Evolutionary conservation across 2,113 vertebrate species (phyloP), one percentile per base, ranked within the genome.

Genomic region (Isichthys henryi): DNA sequence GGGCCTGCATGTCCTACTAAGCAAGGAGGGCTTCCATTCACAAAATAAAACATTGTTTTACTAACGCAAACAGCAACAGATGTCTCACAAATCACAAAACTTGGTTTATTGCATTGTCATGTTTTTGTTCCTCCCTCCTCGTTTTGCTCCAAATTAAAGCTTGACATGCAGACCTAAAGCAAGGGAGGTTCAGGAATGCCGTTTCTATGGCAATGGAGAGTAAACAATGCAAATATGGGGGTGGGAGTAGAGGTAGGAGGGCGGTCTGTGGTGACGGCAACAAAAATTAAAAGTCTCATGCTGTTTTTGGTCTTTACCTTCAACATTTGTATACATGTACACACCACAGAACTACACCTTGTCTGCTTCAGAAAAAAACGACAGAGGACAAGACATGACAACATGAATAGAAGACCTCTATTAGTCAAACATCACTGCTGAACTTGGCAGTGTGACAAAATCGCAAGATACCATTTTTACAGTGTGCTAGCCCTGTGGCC

Each of bases 121-220:
- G 35, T 80, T 80, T 77, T 80, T 80, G 35, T 56, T 70, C 49
- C 88, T 89, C 46, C 50, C 62, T 89, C 89, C 82, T 88, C 86
- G 35, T 46, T 21, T 89, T 88, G 31, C 50, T 88, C 43, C 21
- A 62, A 58, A 62, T 58, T n/a, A 89, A 74, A 52, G 83, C 74
- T 86, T 48, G 46, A 88, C 92, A 93, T 91, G 91, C 92, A 91
- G 90, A 92, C 91, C 87, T 86, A 92, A 93, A 94, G 87, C 48
- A 17, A 92, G 89, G 10, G 80, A 62, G 83, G 27, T 87, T 86
- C 89, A 21, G 92, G 95, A 94, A 93, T 93, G 94, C 91, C 27
- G 45, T 93, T 92, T 89, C 94, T 93, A 95, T 35, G 94, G 94
- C 92, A 94, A 96, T 92, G 90, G 88, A 39, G 56, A 92, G 84